phyloP scores from a whole-genome alignment of 2,888 invertebrate species.

The Eumacrocentrus americanus region DNA sequence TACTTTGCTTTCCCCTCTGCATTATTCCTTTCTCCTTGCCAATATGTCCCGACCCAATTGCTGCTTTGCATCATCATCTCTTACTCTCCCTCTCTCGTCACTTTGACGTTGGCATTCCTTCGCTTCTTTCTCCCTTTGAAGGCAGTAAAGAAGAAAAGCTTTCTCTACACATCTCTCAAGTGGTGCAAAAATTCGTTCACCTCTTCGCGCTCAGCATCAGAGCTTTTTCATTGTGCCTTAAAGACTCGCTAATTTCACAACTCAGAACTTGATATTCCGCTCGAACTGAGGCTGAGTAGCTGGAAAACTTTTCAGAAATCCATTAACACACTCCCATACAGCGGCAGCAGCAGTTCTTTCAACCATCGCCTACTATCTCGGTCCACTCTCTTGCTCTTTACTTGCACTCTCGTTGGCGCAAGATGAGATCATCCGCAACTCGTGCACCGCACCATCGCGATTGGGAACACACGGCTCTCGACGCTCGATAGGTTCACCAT shows the following conservation, averaged over 20 bases:
- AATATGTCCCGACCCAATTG: background rate
- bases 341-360: no score
- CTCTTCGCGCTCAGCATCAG: background rate
- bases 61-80: constrained; percentile 13
- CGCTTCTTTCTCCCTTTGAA: background rate
- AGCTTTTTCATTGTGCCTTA: constrained; percentile 38
- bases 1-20: background rate
- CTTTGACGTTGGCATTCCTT: background rate
- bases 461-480: background rate
- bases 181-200: constrained; percentile 11
- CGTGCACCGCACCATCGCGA: background rate
- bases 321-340: constrained; percentile 49
- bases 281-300: constrained; percentile 44
- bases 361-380: constrained; percentile 14
- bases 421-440: background rate
- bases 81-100: background rate
- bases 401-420: background rate
- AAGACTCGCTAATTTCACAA: constrained; percentile 52
- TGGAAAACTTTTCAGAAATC: constrained; percentile 52
- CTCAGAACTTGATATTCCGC: constrained; percentile 49
- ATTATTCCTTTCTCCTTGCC: background rate
- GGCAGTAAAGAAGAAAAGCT: background rate
- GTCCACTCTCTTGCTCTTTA: background rate
- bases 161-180: background rate
- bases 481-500: background rate